Evolutionary conservation across 2,888 invertebrate species (phyloP), one percentile per base, ranked within the genome.

Genomic region (Pantelozetes paolii): DNA sequence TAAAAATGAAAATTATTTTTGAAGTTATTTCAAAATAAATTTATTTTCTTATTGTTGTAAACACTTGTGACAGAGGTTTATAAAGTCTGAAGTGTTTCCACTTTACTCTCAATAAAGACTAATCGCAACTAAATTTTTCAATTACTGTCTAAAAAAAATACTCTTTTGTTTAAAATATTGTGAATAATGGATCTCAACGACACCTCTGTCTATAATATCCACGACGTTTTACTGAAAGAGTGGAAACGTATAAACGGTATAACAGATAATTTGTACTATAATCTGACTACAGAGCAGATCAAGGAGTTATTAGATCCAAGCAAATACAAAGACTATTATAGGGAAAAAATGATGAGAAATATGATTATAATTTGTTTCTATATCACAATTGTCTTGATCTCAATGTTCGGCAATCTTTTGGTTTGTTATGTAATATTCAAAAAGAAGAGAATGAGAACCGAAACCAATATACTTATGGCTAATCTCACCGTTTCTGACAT

Each of bases 381-480:
- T 77, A 79, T 81, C 59, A 75, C 83, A 42, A 82, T 85, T 36
- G 84, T 85, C 76, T 67, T 83, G 8, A 80, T 85, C 5, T 85
- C 85, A 13, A 75, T 82, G 3, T 79, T 79, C 50, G 83, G 83
- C 5, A 83, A 83, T 76, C 75, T 79, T n/a, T 79, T 85, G 15
- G 85, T 85, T 1, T 82, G 84, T 23, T 84, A 83, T 77, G 84
- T 86, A 13, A 85, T 86, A 1, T 80, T 84, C 42, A 80, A 83
- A 30, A 85, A 85, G 78, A 81, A 83, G 77, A 79, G 82, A 71
- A 84, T 86, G 83, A 85, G 85, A 77, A 84, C 85, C 0, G 82
- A 85, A 59, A 86, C 86, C 0, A 85, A 86, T 79, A 83, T 85
- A 23, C 85, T 86, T 79, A 84, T 86, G 75, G 84, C 85, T 23